Percentiles rank a stretch among this genome's conserved stretches.
Evolutionary conservation across 2,888 invertebrate genomes (phyloP).

Genomic region (Philereme vetulata): DNA sequence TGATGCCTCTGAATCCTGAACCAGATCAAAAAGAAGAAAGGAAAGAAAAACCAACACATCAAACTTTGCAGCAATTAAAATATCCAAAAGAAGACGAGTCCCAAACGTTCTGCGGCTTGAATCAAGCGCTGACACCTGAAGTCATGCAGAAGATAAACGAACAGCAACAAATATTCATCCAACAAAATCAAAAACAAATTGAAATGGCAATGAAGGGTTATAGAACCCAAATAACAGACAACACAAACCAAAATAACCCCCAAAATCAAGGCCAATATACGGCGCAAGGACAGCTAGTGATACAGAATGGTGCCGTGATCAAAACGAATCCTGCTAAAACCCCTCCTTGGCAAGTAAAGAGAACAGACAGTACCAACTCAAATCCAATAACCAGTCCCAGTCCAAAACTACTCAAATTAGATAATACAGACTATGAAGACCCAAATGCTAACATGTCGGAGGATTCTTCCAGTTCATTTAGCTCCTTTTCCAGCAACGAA

Average conservation of each 20-base stretch:
- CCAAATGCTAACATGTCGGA: slow-evolving; percentile 64
- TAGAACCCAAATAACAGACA: slow-evolving; percentile 66
- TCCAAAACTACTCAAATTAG: slow-evolving; percentile 65
- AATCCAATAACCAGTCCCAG: slow-evolving; percentile 64
- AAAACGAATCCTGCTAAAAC: slow-evolving; percentile 81
- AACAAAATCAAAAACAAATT: slow-evolving; percentile 80
- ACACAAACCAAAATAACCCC: slow-evolving; percentile 60
- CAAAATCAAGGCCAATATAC: slow-evolving; percentile 63
- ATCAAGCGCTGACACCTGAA: slow-evolving; percentile 77
- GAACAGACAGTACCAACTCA: slow-evolving; percentile 57
- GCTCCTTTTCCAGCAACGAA: slow-evolving; percentile 64
- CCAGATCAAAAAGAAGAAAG: slow-evolving; percentile 64
- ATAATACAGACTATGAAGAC: slow-evolving; percentile 68
- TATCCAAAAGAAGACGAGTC: slow-evolving; percentile 70
- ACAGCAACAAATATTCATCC: slow-evolving; percentile 83
- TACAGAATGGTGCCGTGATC: slow-evolving; percentile 78
- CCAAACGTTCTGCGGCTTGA: slow-evolving; percentile 75
- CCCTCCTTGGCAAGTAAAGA: slow-evolving; percentile 85
- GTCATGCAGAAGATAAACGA: slow-evolving; percentile 83
- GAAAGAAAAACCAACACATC: slow-evolving; percentile 53
- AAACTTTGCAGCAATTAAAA: slow-evolving; percentile 49
- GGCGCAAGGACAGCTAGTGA: slow-evolving; percentile 72
- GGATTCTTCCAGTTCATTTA: slow-evolving; percentile 63
- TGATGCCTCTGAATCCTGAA: slow-evolving; percentile 49
- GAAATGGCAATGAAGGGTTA: slow-evolving; percentile 81